phyloP scores from a whole-genome alignment of 1,140 invertebrate species.

The Periplaneta americana region DNA sequence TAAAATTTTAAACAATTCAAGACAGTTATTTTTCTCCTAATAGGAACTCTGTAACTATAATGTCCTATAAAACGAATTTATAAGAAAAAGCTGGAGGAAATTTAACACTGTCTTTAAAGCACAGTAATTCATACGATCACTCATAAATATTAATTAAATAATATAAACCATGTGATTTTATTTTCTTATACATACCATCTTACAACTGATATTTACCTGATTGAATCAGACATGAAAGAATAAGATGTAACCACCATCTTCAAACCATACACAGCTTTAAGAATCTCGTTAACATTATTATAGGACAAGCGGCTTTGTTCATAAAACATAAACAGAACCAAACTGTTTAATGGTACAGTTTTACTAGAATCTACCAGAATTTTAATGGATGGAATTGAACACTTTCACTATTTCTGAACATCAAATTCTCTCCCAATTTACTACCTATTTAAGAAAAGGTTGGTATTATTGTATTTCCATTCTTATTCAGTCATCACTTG shows the following conservation, averaged over 20 bases:
- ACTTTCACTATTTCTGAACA: background rate
- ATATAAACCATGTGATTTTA: too few relatives aligned
- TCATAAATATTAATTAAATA: too few relatives aligned
- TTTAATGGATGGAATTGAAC: background rate
- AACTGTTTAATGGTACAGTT: background rate
- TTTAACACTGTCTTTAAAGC: too few relatives aligned
- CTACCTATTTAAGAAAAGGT: background rate
- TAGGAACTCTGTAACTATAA: too few relatives aligned
- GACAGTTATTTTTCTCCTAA: too few relatives aligned
- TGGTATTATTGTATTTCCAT: background rate
- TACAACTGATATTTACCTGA: background rate
- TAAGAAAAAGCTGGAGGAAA: too few relatives aligned
- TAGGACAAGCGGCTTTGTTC: background rate
- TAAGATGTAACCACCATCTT: background rate
- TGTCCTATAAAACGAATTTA: too few relatives aligned
- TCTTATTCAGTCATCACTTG: background rate
- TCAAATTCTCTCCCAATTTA: background rate
- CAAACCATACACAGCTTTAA: background rate
- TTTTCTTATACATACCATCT: too few relatives aligned
- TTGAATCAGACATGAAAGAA: background rate
- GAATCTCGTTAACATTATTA: background rate
- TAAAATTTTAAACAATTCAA: too few relatives aligned
- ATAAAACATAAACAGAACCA: background rate
- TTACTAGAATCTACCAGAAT: background rate
- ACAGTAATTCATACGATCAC: too few relatives aligned